Evolutionary conservation across 2,888 invertebrate genomes (phyloP).

Genomic region (Silvanus unidentatus): DNA sequence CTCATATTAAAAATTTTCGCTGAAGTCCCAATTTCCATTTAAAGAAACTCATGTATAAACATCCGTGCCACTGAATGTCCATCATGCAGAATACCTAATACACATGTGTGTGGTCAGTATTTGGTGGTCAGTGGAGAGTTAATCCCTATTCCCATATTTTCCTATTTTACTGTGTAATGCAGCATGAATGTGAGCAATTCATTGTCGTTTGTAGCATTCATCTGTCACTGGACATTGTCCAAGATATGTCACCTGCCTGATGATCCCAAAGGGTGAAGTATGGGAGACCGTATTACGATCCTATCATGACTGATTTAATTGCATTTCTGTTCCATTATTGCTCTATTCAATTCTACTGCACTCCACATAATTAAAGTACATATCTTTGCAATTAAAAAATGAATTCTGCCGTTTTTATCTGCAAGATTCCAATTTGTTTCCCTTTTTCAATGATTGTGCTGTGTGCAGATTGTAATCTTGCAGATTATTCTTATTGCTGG

Average conservation of each 20-base stretch:
- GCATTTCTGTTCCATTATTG: too few species aligned
- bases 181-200: slow-evolving; percentile 41
- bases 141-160: slow-evolving; percentile 32
- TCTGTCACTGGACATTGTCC: slow-evolving; percentile 41
- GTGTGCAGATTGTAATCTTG: slow-evolving; percentile 37
- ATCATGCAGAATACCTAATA: neutral
- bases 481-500: slow-evolving; percentile 36
- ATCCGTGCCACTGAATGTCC: too few species aligned
- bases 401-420: too few species aligned
- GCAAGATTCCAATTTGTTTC: too few species aligned
- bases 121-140: slow-evolving; percentile 23
- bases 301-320: neutral
- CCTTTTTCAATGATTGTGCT: too few species aligned
- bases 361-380: too few species aligned
- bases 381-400: too few species aligned
- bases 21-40: neutral
- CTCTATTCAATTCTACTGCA: too few species aligned
- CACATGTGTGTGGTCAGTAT: slow-evolving; percentile 28
- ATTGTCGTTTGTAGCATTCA: slow-evolving; percentile 40
- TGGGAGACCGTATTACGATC: slow-evolving; percentile 1
- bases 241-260: slow-evolving; percentile 40
- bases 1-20: too few species aligned
- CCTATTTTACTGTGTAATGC: slow-evolving; percentile 39
- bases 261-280: slow-evolving; percentile 6
- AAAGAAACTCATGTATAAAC: neutral